Evolutionary conservation across 2,888 invertebrate genomes (phyloP).

Genomic region (Lucinisca nassula): DNA sequence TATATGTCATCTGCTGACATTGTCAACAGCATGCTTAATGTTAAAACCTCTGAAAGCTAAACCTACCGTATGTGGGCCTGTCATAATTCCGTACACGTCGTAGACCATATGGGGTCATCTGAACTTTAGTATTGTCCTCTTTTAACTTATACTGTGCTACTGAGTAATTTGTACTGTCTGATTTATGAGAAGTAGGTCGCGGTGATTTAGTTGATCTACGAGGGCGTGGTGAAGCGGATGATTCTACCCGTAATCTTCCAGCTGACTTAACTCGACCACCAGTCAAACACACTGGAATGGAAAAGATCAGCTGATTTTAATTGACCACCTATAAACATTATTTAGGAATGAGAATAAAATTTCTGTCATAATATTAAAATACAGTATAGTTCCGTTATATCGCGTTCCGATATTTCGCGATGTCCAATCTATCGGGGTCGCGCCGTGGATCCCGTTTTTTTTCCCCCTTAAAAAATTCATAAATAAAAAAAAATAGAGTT

Average conservation of each 20-base stretch:
- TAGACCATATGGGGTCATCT: constrained; percentile 70
- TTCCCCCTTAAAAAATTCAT: too few relatives aligned
- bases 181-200: constrained; percentile 58
- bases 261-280: constrained; percentile 69
- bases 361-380: too few relatives aligned
- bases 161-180: constrained; percentile 51
- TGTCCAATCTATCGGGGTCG: too few relatives aligned
- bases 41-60: background rate
- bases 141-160: constrained; percentile 58
- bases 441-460: too few relatives aligned
- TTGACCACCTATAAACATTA: too few relatives aligned
- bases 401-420: too few relatives aligned
- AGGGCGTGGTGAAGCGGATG: constrained; percentile 48
- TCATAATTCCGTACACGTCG: constrained; percentile 63
- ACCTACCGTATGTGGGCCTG: constrained; percentile 66
- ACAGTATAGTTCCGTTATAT: too few relatives aligned
- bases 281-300: constrained; percentile 62
- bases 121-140: constrained; percentile 62
- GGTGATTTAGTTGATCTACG: constrained; percentile 44
- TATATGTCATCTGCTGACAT: too few relatives aligned
- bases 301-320: too few relatives aligned
- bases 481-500: too few relatives aligned
- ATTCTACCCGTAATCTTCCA: constrained; percentile 38
- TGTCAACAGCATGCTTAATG: too few relatives aligned
- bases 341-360: too few relatives aligned